Percentiles rank a stretch among this genome's conserved stretches.
Evolutionary conservation across 1,140 invertebrate genomes (phyloP).

Genomic region (Periplaneta americana): DNA sequence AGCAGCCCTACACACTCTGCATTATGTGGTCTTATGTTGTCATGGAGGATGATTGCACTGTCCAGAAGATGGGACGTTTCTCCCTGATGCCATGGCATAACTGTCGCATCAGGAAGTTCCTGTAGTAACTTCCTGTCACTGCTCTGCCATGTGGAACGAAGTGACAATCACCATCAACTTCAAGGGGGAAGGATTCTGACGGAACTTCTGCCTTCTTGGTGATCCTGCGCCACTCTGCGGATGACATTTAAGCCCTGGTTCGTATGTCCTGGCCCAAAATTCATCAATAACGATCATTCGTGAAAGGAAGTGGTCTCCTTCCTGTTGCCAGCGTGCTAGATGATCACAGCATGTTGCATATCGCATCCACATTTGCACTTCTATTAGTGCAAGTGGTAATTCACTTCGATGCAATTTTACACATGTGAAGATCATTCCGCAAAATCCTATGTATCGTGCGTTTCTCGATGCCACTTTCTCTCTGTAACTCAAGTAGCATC

Average conservation of each 20-base stretch:
- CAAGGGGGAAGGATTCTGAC: background rate
- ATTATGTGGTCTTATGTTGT: slow-evolving; percentile 10
- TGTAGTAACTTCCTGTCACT: slow-evolving; percentile 9
- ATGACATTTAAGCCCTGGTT: background rate
- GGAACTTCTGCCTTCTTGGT: too few relatives aligned
- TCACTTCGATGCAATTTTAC: background rate
- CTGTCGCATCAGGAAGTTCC: slow-evolving; percentile 10
- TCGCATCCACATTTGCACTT: background rate
- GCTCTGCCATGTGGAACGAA: slow-evolving; percentile 7
- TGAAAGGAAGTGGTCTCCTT: background rate
- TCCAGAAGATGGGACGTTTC: slow-evolving; percentile 4
- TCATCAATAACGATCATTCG: background rate
- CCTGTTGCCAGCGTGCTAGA: background rate
- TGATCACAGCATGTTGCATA: background rate
- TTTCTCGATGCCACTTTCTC: background rate
- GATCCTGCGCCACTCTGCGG: too few relatives aligned
- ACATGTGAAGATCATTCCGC: too few relatives aligned
- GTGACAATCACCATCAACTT: background rate
- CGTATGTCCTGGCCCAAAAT: slow-evolving; percentile 6
- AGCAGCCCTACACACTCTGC: background rate
- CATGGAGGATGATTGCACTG: slow-evolving; percentile 8
- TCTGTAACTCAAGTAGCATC: background rate
- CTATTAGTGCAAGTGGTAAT: background rate
- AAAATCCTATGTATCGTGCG: background rate
- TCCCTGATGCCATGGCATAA: slow-evolving; percentile 3